Evolutionary conservation across 2,113 vertebrate species (phyloP).

Genomic region (Marmota flaviventris): DNA sequence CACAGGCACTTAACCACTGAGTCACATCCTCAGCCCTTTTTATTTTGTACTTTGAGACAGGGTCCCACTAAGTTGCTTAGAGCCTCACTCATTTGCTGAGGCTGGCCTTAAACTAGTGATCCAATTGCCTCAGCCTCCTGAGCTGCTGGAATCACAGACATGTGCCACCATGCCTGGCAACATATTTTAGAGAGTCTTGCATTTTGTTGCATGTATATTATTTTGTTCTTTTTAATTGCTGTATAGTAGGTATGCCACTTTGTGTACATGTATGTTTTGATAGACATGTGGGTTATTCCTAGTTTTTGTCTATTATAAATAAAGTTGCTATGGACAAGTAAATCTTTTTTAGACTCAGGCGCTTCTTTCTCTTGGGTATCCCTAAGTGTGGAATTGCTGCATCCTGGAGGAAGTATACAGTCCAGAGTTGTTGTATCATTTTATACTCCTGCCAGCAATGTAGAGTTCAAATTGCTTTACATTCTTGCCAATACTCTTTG

Average conservation of each 20-base stretch:
- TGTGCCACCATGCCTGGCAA: too few relatives aligned
- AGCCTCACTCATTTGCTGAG: too few relatives aligned
- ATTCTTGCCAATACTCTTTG: neutral
- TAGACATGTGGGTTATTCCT: neutral
- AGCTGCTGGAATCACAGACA: too few relatives aligned
- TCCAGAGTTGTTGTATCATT: slow-evolving; percentile 23
- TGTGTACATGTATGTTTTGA: neutral
- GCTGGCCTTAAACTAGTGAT: too few relatives aligned
- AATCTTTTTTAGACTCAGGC: neutral
- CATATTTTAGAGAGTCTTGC: neutral
- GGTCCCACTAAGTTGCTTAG: too few relatives aligned
- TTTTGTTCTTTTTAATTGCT: neutral
- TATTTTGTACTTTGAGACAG: too few relatives aligned
- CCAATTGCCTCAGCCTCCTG: too few relatives aligned
- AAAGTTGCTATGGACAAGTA: slow-evolving; percentile 25
- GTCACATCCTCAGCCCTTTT: too few relatives aligned
- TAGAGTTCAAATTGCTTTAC: slow-evolving; percentile 47
- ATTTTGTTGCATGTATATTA: neutral
- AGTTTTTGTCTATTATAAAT: slow-evolving; percentile 40
- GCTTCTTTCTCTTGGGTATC: slow-evolving; percentile 16
- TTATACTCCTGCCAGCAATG: neutral
- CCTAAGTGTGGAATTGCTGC: slow-evolving; percentile 15
- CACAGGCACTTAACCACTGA: too few relatives aligned
- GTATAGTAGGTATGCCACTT: neutral
- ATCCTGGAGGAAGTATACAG: neutral